These are phyloP conservation scores for Bagarius yarrelli DNA, from an alignment of 2,113 vertebrate genomes.

Conservation along the genomic window DNA sequence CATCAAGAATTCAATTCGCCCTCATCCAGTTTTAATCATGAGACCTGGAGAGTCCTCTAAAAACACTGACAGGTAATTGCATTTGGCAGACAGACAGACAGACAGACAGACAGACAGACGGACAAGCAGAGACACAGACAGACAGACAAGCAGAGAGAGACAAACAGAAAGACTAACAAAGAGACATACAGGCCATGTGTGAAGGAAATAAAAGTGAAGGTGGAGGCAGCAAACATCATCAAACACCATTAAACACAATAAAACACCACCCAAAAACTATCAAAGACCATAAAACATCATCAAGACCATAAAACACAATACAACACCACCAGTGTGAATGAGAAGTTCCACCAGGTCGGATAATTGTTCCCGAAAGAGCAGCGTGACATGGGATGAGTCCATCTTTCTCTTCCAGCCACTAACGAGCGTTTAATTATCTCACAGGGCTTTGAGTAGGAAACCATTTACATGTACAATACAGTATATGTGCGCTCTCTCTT, in stretches of 20 bases:
- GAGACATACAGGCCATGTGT: constrained; percentile 33
- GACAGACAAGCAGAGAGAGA: constrained; percentile 32
- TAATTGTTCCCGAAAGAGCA: background rate
- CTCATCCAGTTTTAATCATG: constrained; percentile 43
- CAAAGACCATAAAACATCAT: background rate
- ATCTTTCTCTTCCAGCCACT: background rate
- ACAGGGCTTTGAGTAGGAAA: background rate
- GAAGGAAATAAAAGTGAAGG: background rate
- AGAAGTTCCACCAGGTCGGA: background rate
- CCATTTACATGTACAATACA: background rate
- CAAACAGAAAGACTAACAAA: background rate
- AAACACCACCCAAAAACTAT: too few relatives aligned
- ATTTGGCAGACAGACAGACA: constrained; percentile 58
- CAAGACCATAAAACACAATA: too few relatives aligned
- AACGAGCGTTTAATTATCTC: background rate
- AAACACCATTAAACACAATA: too few relatives aligned
- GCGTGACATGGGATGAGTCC: background rate
- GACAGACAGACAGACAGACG: background rate
- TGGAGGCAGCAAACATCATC: background rate
- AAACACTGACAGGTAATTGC: constrained; percentile 66
- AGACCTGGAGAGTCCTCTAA: constrained; percentile 53
- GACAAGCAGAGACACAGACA: background rate
- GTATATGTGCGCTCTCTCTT: constrained; percentile 8
- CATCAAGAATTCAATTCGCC: constrained; percentile 64
- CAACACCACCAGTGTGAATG: too few relatives aligned